A percentile compares a stretch with the other conserved stretches of the same genome.
phyloP scores from a whole-genome alignment of 2,888 invertebrate species.

The Drosophila paracracens region DNA sequence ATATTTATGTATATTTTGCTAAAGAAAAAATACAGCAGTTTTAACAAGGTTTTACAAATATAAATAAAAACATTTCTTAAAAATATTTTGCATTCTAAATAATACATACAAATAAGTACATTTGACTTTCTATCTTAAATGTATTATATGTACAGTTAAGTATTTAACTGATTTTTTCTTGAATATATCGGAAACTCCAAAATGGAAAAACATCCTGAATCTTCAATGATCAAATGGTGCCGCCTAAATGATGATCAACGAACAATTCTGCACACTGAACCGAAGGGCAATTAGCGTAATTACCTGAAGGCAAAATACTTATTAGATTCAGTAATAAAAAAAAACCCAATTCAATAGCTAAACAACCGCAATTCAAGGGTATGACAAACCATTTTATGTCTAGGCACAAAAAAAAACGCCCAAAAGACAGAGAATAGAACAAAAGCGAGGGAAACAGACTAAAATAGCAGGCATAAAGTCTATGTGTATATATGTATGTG shows the following conservation, averaged over 20 bases:
- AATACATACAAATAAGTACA: not conserved
- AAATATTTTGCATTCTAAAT: not conserved
- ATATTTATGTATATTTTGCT: not conserved
- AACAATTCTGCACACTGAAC: not conserved
- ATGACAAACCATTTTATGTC: constrained; percentile 13
- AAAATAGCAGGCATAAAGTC: constrained; percentile 7
- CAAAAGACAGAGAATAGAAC: constrained; percentile 37
- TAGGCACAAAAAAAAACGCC: constrained; percentile 14
- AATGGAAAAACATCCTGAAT: not conserved
- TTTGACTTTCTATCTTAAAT: not conserved
- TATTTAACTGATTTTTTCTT: not conserved
- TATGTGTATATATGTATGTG: not conserved
- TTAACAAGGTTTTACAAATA: not conserved
- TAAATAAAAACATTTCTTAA: not conserved
- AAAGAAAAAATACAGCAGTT: not conserved
- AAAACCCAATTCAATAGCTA: not conserved
- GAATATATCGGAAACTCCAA: not conserved
- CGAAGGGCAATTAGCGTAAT: not conserved
- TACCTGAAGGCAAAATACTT: not conserved
- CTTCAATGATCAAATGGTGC: not conserved
- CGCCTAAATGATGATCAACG: not conserved
- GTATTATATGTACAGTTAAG: not conserved
- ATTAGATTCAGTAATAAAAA: not conserved
- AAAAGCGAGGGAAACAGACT: constrained; percentile 1
- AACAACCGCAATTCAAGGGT: constrained; percentile 1